Evolutionary conservation across 1,140 invertebrate genomes (phyloP).

Genomic region (Phenacoccus solenopsis): DNA sequence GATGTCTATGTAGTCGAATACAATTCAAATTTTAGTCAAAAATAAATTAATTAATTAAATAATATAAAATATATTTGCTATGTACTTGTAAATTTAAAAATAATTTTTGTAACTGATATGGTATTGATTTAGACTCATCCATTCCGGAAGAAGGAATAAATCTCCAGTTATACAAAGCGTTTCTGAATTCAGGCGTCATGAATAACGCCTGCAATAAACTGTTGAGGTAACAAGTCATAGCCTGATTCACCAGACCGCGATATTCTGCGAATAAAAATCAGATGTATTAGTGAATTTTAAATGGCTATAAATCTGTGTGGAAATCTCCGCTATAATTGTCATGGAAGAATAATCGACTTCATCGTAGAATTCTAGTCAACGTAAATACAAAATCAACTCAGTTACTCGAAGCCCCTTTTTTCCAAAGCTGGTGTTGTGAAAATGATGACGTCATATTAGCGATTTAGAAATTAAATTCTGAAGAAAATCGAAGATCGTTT

Average conservation of each 20-base stretch:
- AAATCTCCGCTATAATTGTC: no score
- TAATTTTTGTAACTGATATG: constrained; percentile 75
- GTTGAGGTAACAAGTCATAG: constrained; percentile 90
- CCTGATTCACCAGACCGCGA: constrained; percentile 83
- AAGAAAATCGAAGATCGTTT: no score
- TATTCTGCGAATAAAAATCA: constrained; percentile 39
- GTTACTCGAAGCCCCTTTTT: no score
- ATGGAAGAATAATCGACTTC: no score
- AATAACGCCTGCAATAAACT: constrained; percentile 77
- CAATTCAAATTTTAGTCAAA: no score
- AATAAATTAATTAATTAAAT: background rate
- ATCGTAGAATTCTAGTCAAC: no score
- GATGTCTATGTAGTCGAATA: constrained; percentile 46
- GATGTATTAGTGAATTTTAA: no score
- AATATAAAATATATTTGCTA: constrained; percentile 18
- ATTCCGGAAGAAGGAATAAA: constrained; percentile 51
- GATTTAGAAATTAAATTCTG: no score
- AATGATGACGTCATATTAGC: no score
- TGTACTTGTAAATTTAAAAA: constrained; percentile 73
- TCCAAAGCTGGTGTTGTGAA: no score
- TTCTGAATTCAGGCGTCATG: constrained; percentile 92
- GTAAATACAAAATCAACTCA: no score
- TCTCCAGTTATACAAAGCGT: constrained; percentile 78
- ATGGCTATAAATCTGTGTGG: no score
- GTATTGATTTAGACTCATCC: constrained; percentile 56